Base-by-base conservation (phyloP, 2,888 invertebrate species). In the Noctua fimbriata region DNA sequence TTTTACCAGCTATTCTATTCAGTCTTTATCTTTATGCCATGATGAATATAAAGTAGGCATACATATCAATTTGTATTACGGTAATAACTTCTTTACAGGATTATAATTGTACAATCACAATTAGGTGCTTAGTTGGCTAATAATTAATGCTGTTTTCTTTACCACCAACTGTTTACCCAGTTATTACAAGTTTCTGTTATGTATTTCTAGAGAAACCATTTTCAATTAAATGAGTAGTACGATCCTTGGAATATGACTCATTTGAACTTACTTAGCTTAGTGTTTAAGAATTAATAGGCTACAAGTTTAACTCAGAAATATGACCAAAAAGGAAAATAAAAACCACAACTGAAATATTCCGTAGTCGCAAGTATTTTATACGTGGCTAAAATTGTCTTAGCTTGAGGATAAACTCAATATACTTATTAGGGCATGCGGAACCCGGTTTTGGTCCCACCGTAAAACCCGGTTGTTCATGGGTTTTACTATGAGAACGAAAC, bases 181-280 rank as follows among this genome's bases (percentile, higher is more conserved):
- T 71, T 60, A 55, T 70, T 65, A 44, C 28, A 44, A 21, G 66
- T 74, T 78, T 73, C 75, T 75, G 60, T 63, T 73, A 58, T 66
- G n/a, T 60, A 69, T 58, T 86, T 86, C 77, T 76, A 78, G 69
- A 55, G 75, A 78, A 87, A 73, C 21, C 28, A 49, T 63, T 80
- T 79, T 69, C n/a, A 16, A 52, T 82, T 52, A 36, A 71, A 44
- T 67, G 52, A 74, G 60, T 67, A 79, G 49, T 79, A 49, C 60
- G 44, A 75, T 83, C 28, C 63, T 71, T 55, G 65, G 86, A 86
- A 86, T 47, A 77, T 84, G 73, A 86, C 16, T 77, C 86, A 86
- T 7, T 73, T 60, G 28, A 60, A 69, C 44, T 81, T 44, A 79
- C 41, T 47, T 24, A 18, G 36, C 36, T 52, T 24, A 18, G 44